phyloP scores from a whole-genome alignment of 2,113 vertebrate genomes.

The Apistogramma diplotaenia region DNA sequence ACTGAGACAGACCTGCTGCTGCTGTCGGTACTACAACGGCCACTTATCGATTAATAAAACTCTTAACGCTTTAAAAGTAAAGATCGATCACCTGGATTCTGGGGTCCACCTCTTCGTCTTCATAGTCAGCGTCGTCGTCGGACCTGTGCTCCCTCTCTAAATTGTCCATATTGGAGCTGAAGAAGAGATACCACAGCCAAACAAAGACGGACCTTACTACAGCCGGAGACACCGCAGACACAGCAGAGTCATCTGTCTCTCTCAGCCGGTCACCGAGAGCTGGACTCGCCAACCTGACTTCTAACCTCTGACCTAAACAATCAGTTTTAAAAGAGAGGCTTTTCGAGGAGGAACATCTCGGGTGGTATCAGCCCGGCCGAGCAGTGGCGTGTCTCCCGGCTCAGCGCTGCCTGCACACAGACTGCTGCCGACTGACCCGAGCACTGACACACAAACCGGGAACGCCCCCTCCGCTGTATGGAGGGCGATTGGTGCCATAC shows the following conservation, averaged over 20 bases:
- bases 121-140: conserved; percentile 75
- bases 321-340: neutral
- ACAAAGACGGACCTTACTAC: conserved; percentile 49
- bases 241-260: neutral
- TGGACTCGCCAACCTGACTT: neutral
- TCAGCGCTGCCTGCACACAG: neutral
- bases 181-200: conserved; percentile 25
- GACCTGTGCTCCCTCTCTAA: conserved; percentile 63
- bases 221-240: neutral
- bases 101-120: conserved; percentile 90
- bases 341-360: neutral
- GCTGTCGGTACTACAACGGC: neutral
- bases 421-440: neutral
- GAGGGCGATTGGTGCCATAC: neutral
- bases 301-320: neutral
- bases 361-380: neutral
- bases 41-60: neutral
- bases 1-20: neutral
- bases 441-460: neutral
- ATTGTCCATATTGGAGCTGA: conserved; percentile 63
- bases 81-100: conserved; percentile 84
- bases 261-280: neutral
- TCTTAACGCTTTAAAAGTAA: neutral
- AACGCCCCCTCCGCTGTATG: conserved; percentile 43
- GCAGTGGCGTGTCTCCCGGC: neutral